Base-by-base conservation (phyloP, 2,797 vertebrate species). In the Diplodus puntazzo region DNA sequence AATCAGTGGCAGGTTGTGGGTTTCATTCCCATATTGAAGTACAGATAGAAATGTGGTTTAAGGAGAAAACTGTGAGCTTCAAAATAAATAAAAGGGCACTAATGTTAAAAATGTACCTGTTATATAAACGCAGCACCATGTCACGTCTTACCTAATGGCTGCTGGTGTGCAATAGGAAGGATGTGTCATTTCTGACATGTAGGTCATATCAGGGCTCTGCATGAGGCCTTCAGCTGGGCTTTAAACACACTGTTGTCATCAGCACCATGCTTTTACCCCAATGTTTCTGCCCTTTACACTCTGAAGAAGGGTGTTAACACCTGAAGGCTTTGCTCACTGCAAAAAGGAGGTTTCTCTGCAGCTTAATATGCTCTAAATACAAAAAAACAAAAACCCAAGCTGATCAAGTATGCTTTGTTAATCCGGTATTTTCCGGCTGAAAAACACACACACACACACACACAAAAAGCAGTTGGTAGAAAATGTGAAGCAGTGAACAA, bases 121-220 rank as follows among this genome's bases (percentile, higher is more conserved):
- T 83, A 73, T 0, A 67, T 78, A 78, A 82, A 84, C 0, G 67
- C 73, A 57, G 69, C 23, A 16, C 59, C 14, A 30, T 60, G 54
- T 45, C 25, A 71, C 5, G 12, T 64, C 77, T 70, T 67, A 73
- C 57, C 80, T 75, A 82, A 87, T 55, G 63, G 82, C 73, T 71
- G 79, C 62, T 39, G 21, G 55, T 57, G 55, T 48, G 74, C 46
- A 73, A 69, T 23, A 69, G 77, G 58, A 75, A 65, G 60, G 63
- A 86, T 81, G 81, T 82, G 88, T 89, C 82, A 82, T 82, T 77
- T 80, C 61, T 86, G 77, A 86, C 82, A 89, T 87, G 21, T 84
- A 79, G 85, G 82, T 88, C 87, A 88, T 54, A 73, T 82, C 61
- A 60, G 75, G 61, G 75, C 55, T 73, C 77, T 55, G 30, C 82